phyloP scores from a whole-genome alignment of 1,140 invertebrate genomes.

The Drosophila orosa region DNA sequence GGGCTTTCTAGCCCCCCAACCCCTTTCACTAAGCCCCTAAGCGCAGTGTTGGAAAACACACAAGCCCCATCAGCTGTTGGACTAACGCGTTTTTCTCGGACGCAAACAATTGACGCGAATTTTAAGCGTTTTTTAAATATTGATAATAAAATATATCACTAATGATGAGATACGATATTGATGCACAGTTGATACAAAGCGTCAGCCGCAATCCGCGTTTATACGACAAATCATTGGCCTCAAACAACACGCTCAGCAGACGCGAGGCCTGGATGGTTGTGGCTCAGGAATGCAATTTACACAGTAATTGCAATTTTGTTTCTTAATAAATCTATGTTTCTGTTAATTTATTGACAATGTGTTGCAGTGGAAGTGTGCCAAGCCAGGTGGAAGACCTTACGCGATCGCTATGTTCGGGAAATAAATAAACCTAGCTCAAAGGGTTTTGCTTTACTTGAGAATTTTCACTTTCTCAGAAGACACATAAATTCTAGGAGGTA shows the following conservation, averaged over 20 bases:
- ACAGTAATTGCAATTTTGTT: conserved; percentile 7
- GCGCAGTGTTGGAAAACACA: conserved; percentile 15
- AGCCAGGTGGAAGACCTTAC: conserved; percentile 26
- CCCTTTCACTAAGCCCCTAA: not conserved
- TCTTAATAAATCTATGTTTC: not conserved
- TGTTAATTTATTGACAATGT: not conserved
- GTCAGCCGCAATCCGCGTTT: conserved; percentile 31
- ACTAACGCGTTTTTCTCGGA: not conserved
- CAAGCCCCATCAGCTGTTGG: conserved; percentile 20
- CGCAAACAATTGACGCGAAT: conserved; percentile 1
- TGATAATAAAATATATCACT: not conserved
- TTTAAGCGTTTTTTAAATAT: conserved; percentile 11
- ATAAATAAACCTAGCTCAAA: conserved; percentile 6
- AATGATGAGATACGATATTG: conserved; percentile 1
- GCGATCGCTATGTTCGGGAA: conserved; percentile 40
- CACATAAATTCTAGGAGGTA: conserved; percentile 26
- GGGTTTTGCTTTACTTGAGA: not conserved
- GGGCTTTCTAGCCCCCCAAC: not conserved
- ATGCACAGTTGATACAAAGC: conserved; percentile 15
- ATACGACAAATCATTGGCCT: conserved; percentile 20
- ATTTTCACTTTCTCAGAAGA: conserved; percentile 15
- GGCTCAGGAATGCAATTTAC: conserved; percentile 3
- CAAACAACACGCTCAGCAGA: not conserved
- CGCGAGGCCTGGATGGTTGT: conserved; percentile 22
- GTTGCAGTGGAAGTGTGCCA: conserved; percentile 22